These are phyloP conservation scores for Heterotis niloticus DNA, from an alignment of 2,113 vertebrate genomes.

Conservation along the genomic window DNA sequence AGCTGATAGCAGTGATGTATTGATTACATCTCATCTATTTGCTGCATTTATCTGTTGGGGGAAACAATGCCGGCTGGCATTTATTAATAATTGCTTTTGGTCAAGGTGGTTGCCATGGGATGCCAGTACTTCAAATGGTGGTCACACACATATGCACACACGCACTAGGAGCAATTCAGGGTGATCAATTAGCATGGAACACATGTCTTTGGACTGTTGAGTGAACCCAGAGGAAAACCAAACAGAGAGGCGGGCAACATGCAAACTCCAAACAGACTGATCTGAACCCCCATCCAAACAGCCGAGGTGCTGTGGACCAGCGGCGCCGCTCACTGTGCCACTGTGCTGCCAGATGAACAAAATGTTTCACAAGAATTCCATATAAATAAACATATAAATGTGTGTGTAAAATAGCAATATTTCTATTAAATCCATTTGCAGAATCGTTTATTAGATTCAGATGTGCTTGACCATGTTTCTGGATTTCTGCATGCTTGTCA, in stretches of 20 bases:
- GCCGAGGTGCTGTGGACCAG: background rate
- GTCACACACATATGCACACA: background rate
- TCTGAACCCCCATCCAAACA: background rate
- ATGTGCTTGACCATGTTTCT: slow-evolving; percentile 20
- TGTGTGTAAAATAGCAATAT: background rate
- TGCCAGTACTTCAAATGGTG: background rate
- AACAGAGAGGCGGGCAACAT: background rate
- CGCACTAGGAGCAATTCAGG: background rate
- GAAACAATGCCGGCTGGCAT: too few species aligned
- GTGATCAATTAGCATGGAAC: background rate
- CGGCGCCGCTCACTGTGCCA: background rate
- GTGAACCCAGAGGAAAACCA: background rate
- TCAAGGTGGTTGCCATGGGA: background rate
- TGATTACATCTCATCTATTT: too few species aligned
- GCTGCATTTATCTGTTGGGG: too few species aligned
- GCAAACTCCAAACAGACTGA: background rate
- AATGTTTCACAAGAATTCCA: background rate
- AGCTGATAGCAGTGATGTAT: too few species aligned
- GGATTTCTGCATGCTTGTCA: background rate
- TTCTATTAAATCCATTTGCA: slow-evolving; percentile 18
- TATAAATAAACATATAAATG: background rate
- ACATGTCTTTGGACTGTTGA: background rate
- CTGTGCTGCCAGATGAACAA: background rate
- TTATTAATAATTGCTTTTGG: too few species aligned
- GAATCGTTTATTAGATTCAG: slow-evolving; percentile 13